These are phyloP conservation scores for Eupithecia pulchellata DNA, from an alignment of 2,888 invertebrate species.

Conservation along the genomic window DNA sequence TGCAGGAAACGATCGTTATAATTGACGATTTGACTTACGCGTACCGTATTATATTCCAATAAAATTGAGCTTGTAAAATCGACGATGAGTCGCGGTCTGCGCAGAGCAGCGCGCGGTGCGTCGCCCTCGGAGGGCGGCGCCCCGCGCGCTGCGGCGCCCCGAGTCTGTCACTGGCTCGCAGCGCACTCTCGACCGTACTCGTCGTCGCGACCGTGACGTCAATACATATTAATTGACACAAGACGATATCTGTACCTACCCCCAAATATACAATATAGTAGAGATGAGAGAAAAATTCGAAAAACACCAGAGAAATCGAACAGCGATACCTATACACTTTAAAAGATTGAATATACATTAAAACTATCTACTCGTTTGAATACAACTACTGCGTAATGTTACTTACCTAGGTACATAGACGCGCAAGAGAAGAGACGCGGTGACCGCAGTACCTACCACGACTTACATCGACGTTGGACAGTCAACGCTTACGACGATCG, in stretches of 20 bases:
- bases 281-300: slow-evolving; percentile 67
- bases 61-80: slow-evolving; percentile 84
- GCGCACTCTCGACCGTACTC: neutral
- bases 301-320: slow-evolving; percentile 75
- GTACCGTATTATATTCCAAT: slow-evolving; percentile 71
- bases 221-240: slow-evolving; percentile 77
- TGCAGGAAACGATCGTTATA: slow-evolving; percentile 60
- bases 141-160: slow-evolving; percentile 42
- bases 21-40: slow-evolving; percentile 81
- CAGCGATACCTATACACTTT: slow-evolving; percentile 73
- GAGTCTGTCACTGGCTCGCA: no score
- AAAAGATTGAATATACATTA: slow-evolving; percentile 78
- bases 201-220: slow-evolving; percentile 57
- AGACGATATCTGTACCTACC: slow-evolving; percentile 79
- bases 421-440: slow-evolving; percentile 64
- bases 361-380: slow-evolving; percentile 73
- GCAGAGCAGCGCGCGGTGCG: slow-evolving; percentile 34
- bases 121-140: slow-evolving; percentile 54
- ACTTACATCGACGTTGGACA: slow-evolving; percentile 66
- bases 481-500: slow-evolving; percentile 50
- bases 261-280: slow-evolving; percentile 73
- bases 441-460: slow-evolving; percentile 67
- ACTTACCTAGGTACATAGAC: slow-evolving; percentile 76
- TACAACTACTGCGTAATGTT: slow-evolving; percentile 72
- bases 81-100: slow-evolving; percentile 66